Base-by-base conservation (phyloP, 1,140 invertebrate genomes). In the Bombus turneri region DNA sequence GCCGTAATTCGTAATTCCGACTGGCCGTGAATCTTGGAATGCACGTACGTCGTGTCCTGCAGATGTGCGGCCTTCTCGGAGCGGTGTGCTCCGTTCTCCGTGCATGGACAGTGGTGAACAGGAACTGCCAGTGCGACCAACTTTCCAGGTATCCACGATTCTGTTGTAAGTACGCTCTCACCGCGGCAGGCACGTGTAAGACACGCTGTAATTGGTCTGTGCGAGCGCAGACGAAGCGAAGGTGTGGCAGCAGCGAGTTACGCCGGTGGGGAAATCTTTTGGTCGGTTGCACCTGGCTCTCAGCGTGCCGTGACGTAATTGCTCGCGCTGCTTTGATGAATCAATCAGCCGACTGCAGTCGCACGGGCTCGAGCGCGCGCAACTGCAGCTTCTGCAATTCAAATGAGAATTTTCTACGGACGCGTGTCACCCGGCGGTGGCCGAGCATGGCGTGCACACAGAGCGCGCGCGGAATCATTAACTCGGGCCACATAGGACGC, bases 321-420 rank as follows among this genome's bases (percentile, higher is more conserved):
- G 82, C 86, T 73, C 34, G 47, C 76, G 82, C 83, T 74, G 83
- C 86, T 90, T 90, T 90, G 89, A 90, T 81, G 89, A 90, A 90
- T 90, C 88, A 88, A 90, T 90, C 86, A 86, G 76, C 62, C 76
- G 83, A 71, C 47, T 64, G 80, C 75, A 68, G 87, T 43, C 81
- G 74, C 31, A 34, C 34, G 31, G 22, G 28, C 13, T 34, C n/a
- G 37, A 1, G 13, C 59, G 66, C 47, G 81, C 73, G 59, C 72
- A 69, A 72, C 80, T 77, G 86, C 79, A 57, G 82, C 69, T 81
- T 90, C 88, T 88, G 88, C 83, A 88, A 90, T 90, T 90, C 88
- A 90, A 90, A 90, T 88, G 86, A 86, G 88, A 88, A 88, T 83
- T 90, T 90, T 90, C 88, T 80, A 74, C 34, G 62, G 68, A 72